Evolutionary conservation across 2,113 vertebrate species (phyloP).

Genomic region (Trichechus manatus): DNA sequence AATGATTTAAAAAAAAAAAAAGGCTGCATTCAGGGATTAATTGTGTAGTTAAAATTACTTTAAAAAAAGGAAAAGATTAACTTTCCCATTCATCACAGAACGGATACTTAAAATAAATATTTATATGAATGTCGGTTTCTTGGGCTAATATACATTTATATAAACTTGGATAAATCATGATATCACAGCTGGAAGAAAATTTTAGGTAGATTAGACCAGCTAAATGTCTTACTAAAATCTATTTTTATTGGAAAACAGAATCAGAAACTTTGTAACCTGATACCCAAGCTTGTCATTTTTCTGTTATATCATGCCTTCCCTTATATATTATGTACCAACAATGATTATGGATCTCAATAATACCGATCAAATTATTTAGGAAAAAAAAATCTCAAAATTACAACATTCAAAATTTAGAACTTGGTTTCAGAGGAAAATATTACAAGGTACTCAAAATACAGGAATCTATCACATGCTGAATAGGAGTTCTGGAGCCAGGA

Average conservation of each 20-base stretch:
- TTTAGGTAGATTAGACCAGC: background rate
- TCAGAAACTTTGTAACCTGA: background rate
- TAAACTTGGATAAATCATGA: background rate
- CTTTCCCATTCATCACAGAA: background rate
- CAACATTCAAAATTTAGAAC: background rate
- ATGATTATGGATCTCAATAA: background rate
- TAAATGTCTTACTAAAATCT: background rate
- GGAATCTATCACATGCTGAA: conserved; percentile 35
- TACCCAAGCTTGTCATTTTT: background rate
- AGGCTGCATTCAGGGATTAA: background rate
- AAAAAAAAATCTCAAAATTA: background rate
- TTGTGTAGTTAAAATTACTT: background rate
- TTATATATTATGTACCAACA: background rate
- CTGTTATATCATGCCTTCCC: background rate
- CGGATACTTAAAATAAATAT: background rate
- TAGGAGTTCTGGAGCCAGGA: conserved; percentile 36
- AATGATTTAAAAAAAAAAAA: background rate
- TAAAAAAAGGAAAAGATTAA: background rate
- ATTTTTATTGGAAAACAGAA: background rate
- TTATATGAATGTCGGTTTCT: background rate
- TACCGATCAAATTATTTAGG: background rate
- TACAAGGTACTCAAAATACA: background rate
- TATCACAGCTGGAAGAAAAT: background rate
- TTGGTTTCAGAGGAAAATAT: conserved; percentile 39
- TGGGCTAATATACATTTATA: background rate